Evolutionary conservation across 2,888 invertebrate genomes (phyloP).

Genomic region (Biston stratarius): DNA sequence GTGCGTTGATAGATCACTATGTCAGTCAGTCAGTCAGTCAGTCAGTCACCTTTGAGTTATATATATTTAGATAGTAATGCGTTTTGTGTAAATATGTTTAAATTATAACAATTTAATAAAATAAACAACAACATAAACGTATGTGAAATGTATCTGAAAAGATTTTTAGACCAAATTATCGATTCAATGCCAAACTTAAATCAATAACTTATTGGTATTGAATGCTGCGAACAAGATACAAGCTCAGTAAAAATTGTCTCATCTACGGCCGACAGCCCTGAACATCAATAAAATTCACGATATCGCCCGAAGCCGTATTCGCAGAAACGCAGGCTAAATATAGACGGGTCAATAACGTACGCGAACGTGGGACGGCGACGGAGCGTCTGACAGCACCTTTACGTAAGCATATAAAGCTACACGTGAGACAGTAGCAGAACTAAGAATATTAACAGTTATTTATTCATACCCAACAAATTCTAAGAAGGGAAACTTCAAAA

Average conservation of each 20-base stretch:
- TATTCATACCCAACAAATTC: too few species aligned
- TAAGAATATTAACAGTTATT: background rate
- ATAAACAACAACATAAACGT: too few species aligned
- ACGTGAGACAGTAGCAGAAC: slow-evolving; percentile 8
- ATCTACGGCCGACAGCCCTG: slow-evolving; percentile 21
- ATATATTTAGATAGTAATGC: too few species aligned
- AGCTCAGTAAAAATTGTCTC: background rate
- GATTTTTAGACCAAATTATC: too few species aligned
- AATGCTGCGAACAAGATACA: background rate
- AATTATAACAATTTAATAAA: too few species aligned
- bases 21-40: too few species aligned
- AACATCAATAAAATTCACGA: slow-evolving; percentile 43
- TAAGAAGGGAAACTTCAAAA: too few species aligned
- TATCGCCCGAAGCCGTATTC: slow-evolving; percentile 44
- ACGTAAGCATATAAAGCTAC: slow-evolving; percentile 15
- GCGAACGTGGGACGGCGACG: slow-evolving; percentile 49
- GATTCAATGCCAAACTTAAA: background rate
- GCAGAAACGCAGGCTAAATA: slow-evolving; percentile 67
- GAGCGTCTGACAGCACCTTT: slow-evolving; percentile 51
- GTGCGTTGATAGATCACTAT: too few species aligned
- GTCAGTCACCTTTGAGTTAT: too few species aligned
- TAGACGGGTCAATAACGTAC: slow-evolving; percentile 78
- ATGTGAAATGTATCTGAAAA: too few species aligned
- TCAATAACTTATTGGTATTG: background rate
- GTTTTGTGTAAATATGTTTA: too few species aligned